Base-by-base conservation (phyloP, 2,888 invertebrate genomes). In the Emesis castigata region DNA sequence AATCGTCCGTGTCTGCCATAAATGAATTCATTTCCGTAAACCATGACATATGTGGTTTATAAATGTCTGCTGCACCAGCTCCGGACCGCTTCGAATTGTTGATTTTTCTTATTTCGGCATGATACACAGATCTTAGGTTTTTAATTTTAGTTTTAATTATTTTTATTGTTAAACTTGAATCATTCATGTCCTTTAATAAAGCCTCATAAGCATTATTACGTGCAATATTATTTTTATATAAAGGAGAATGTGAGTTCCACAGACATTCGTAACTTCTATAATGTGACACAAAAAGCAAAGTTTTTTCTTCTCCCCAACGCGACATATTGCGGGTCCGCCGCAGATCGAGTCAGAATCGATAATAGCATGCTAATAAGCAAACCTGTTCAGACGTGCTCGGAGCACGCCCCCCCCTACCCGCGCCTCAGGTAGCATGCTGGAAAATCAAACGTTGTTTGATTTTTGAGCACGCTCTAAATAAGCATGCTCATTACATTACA, bases 51-150 rank as follows among this genome's bases (percentile, higher is more conserved):
- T 4, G 6, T 53, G 16, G 16, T 3, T 53, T n/a, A n/a, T n/a
- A n/a, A n/a, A n/a, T n/a, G n/a, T n/a, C n/a, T n/a, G n/a, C n/a
- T n/a, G n/a, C n/a, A 80, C 81, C 81, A 81, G 83, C 71, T 70
- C 81, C 81, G 29, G 83, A 83, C 70, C 80, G 79, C 83, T 83
- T 83, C 9, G 78, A 81, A 77, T 20, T 78, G n/a, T 82, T 69
- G 14, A 78, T 39, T 82, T 79, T 80, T 80, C 70, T 79, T 65
- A 76, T 58, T 74, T 82, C 79, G n/a, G 5, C 6, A 7, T 81
- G 83, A 29, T 83, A 83, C 29, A 73, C 79, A 68, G 80, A 82
- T 48, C 82, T 80, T 53, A 82, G 58, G 20, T 81, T 79, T 70
- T 79, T 77, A 26, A 81, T 80, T 79, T 80, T 75, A 16, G 58